Conservation (phyloP, 2,888 invertebrate genomes). For the Myopa tessellatipennis region DNA sequence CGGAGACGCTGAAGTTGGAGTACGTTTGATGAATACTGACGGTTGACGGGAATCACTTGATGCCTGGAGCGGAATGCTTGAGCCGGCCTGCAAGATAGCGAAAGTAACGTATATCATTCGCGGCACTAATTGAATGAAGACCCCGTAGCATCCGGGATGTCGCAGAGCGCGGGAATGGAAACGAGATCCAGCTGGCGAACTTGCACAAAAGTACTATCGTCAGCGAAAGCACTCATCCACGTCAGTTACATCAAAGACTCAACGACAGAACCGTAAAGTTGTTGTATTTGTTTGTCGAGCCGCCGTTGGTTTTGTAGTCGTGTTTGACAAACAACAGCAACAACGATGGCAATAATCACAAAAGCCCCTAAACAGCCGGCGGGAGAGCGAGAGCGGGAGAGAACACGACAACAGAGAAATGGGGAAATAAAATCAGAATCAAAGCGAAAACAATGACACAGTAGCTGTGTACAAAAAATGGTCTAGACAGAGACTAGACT, state of each 20-base stretch:
- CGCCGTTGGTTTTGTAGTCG: constrained; percentile 17
- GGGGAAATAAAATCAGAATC: constrained; percentile 63
- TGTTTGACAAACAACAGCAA: constrained; percentile 25
- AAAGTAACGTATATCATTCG: too few species aligned
- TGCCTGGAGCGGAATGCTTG: not conserved
- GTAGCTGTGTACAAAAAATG: constrained; percentile 59
- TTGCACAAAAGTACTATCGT: too few species aligned
- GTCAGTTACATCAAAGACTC: constrained; percentile 18
- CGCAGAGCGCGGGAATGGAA: too few species aligned
- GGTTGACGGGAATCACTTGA: not conserved
- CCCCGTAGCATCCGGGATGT: too few species aligned
- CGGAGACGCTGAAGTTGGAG: too few species aligned
- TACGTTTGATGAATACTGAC: not conserved
- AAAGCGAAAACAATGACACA: constrained; percentile 65
- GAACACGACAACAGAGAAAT: constrained; percentile 41
- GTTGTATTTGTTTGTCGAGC: constrained; percentile 11
- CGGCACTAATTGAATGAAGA: too few species aligned
- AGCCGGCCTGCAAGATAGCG: not conserved
- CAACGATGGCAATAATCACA: not conserved
- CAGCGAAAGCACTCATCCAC: too few species aligned
- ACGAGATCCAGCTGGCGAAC: too few species aligned
- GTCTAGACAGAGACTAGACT: constrained; percentile 69
- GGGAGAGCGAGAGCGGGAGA: not conserved
- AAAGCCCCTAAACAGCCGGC: not conserved
- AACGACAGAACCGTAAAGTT: not conserved